Conservation (phyloP, 2,113 vertebrate genomes). For the Pelmatolapia mariae region DNA sequence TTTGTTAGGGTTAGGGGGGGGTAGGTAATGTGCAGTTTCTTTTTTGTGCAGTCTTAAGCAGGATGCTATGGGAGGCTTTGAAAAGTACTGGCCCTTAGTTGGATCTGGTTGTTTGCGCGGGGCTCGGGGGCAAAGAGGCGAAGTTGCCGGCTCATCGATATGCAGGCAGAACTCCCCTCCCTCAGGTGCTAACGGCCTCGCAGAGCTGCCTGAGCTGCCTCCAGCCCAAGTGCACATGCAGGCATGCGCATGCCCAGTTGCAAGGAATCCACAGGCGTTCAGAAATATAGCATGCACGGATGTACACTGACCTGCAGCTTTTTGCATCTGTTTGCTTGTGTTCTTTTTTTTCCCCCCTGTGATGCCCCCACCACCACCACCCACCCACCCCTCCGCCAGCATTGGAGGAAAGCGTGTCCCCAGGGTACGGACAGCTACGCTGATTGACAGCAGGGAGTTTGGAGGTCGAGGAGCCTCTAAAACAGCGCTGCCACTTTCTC, state of each 20-base stretch:
- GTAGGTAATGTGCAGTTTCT: not conserved
- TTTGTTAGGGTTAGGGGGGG: too few species aligned
- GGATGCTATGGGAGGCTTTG: conserved; percentile 37
- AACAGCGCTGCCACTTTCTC: conserved; percentile 44
- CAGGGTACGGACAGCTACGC: conserved; percentile 45
- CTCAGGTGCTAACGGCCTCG: conserved; percentile 57
- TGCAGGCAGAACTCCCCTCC: conserved; percentile 60
- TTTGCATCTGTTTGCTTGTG: conserved; percentile 69
- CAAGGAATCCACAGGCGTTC: conserved; percentile 38
- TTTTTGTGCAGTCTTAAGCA: not conserved
- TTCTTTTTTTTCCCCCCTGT: conserved; percentile 35
- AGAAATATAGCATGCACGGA: not conserved
- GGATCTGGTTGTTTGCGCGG: conserved; percentile 49
- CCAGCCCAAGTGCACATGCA: conserved; percentile 24
- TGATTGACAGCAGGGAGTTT: conserved; percentile 72
- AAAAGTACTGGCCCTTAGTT: conserved; percentile 52
- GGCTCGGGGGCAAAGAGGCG: conserved; percentile 56
- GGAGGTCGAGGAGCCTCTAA: conserved; percentile 63
- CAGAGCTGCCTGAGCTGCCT: conserved; percentile 29
- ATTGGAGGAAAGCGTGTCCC: conserved; percentile 53
- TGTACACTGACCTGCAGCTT: conserved; percentile 57
- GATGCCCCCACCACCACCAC: not conserved
- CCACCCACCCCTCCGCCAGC: not conserved
- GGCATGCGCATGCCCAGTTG: conserved; percentile 6
- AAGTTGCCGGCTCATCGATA: conserved; percentile 69